Conservation (phyloP, 1,140 invertebrate species). For the Drosophila grimshawi region DNA sequence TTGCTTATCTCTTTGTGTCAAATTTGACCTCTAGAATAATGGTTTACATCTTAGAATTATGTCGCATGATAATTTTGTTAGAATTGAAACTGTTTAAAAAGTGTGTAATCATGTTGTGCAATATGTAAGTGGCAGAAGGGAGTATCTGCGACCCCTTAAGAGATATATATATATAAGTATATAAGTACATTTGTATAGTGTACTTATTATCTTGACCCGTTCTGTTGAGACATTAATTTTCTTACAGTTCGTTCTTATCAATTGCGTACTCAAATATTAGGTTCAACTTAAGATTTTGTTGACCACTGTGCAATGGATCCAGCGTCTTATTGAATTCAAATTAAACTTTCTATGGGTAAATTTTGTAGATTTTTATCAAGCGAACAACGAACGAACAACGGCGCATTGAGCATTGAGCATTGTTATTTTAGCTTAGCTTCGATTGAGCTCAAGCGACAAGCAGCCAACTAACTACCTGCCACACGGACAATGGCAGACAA, state of each 20-base stretch:
- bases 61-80: too few species aligned
- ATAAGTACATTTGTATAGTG: too few species aligned
- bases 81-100: too few species aligned
- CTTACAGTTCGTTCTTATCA: not conserved
- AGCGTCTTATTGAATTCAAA: slow-evolving; percentile 54
- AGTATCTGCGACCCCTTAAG: too few species aligned
- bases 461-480: slow-evolving; percentile 44
- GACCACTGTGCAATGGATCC: slow-evolving; percentile 27
- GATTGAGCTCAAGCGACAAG: slow-evolving; percentile 53
- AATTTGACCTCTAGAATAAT: too few species aligned
- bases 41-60: too few species aligned
- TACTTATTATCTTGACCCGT: too few species aligned
- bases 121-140: too few species aligned
- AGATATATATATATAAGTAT: too few species aligned
- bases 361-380: slow-evolving; percentile 69
- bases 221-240: not conserved
- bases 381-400: slow-evolving; percentile 25
- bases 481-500: slow-evolving; percentile 36
- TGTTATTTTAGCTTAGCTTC: slow-evolving; percentile 10
- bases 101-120: too few species aligned
- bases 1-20: too few species aligned
- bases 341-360: slow-evolving; percentile 76
- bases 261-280: not conserved
- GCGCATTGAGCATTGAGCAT: slow-evolving; percentile 60
- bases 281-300: not conserved